phyloP scores from a whole-genome alignment of 2,113 vertebrate species.

The Amia ocellicauda region DNA sequence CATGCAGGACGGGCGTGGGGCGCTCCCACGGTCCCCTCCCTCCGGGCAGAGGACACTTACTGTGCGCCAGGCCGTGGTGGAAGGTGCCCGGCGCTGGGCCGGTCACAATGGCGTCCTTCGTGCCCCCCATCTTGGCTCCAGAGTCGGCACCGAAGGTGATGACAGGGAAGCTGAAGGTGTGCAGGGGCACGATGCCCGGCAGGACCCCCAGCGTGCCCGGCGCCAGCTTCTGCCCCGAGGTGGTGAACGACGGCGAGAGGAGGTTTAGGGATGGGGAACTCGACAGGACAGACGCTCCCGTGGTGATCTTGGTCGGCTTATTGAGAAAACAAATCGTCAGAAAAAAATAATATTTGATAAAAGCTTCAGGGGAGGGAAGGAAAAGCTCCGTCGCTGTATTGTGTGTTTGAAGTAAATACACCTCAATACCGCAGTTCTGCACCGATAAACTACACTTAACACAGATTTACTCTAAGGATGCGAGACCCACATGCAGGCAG shows the following conservation, averaged over 20 bases:
- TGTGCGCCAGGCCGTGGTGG: conserved; percentile 73
- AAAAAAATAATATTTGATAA: too few species aligned
- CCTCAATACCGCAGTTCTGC: too few species aligned
- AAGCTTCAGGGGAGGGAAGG: too few species aligned
- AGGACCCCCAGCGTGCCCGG: conserved; percentile 49
- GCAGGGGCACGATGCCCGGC: conserved; percentile 65
- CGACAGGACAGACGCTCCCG: conserved; percentile 67
- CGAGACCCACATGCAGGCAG: too few species aligned
- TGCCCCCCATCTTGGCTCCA: conserved; percentile 57
- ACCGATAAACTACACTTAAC: too few species aligned
- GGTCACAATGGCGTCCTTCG: conserved; percentile 72
- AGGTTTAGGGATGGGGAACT: conserved; percentile 68
- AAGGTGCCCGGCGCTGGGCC: conserved; percentile 74
- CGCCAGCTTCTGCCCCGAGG: conserved; percentile 64
- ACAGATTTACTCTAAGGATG: too few species aligned
- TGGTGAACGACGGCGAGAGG: conserved; percentile 70
- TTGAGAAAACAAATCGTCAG: neutral
- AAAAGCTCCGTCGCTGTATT: too few species aligned
- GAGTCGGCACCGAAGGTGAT: conserved; percentile 70
- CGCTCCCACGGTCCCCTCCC: too few species aligned
- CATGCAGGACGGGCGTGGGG: too few species aligned
- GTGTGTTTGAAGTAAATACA: too few species aligned
- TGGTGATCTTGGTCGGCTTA: conserved; percentile 60
- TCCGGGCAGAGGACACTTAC: conserved; percentile 56
- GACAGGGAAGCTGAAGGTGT: conserved; percentile 65